Base-by-base conservation (phyloP, 37 sponge, comb jelly and placozoan genomes). In the Hormiphora californensis region DNA sequence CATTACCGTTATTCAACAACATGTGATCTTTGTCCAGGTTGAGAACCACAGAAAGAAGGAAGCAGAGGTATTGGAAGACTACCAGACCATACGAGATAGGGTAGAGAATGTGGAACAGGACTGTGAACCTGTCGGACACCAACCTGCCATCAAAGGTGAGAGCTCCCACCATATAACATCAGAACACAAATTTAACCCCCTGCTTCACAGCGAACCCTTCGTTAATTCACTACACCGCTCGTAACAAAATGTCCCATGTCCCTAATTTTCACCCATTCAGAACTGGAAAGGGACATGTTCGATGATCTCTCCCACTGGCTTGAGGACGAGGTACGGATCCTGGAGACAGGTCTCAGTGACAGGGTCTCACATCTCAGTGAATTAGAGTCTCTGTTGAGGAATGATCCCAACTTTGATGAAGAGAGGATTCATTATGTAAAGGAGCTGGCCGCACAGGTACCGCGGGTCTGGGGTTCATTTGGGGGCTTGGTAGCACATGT, bases 311-410 rank as follows among this genome's bases (percentile, higher is more conserved):
- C 81, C 1, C 35, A 41, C 27, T 73, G 81, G 81, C 46, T 36
- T 43, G 81, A 73, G 44, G 81, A 73, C 44, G 81, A 73, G 23
- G 81, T 73, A 23, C 40, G 81, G 81, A 73, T 73, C 81, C 81
- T 73, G 38, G 81, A 73, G 4, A 33, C 35, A 4, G 81, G 39
- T n/a, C 81, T 73, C 28, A 73, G 43, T 28, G 81, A 73, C 81
- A 38, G 81, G 9, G 38, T 17, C 9, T 8, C 81, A 1, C 81
- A 73, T 25, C 46, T 73, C 1, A 19, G 46, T 36, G 81, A 73
- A 4, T 28, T 73, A 46, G 81, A 73, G 81, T 43, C 40, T 3
- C 35, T 73, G 81, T 73, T 73, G 81, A 73, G 81, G 81, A 73
- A 28, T 36, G 61, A 57, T 23, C 81, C 81, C 0, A 36, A 46